phyloP scores from a whole-genome alignment of 2,888 invertebrate species.

The Phoronis australis region DNA sequence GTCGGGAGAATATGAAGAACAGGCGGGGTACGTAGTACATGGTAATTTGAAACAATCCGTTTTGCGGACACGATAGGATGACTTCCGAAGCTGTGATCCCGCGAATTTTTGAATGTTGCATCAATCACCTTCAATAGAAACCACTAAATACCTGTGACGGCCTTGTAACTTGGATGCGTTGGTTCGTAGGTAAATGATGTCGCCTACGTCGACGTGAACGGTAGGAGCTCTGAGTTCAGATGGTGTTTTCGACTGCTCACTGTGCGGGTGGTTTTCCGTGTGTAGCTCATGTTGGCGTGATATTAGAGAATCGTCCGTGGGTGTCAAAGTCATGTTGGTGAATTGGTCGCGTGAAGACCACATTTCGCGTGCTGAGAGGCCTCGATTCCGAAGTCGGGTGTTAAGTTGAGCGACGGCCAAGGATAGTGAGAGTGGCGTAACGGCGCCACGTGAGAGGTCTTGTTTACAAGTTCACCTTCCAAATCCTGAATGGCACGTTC shows the following conservation, averaged over 20 bases:
- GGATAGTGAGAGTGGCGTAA: too few relatives aligned
- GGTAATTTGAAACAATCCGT: not conserved
- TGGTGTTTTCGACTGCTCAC: not conserved
- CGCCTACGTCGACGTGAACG: not conserved
- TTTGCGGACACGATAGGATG: not conserved
- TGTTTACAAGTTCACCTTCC: conserved; percentile 6
- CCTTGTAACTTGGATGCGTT: not conserved
- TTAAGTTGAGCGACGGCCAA: conserved; percentile 8
- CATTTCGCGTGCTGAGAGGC: conserved; percentile 12
- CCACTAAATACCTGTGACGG: not conserved
- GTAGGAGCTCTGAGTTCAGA: not conserved
- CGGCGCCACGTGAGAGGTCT: not conserved
- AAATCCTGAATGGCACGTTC: conserved; percentile 10
- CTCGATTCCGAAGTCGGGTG: conserved; percentile 4
- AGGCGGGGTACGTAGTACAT: too few relatives aligned
- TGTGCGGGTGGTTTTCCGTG: not conserved
- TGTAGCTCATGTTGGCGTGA: not conserved
- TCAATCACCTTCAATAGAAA: not conserved
- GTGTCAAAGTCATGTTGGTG: not conserved
- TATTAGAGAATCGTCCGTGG: not conserved
- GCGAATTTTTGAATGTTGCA: not conserved
- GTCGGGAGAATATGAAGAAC: too few relatives aligned
- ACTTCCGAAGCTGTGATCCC: not conserved
- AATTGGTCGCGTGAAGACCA: conserved; percentile 10
- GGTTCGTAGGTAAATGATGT: not conserved